phyloP scores from a whole-genome alignment of 2,113 vertebrate species.

The Rhinopomastus cyanomelas region DNA sequence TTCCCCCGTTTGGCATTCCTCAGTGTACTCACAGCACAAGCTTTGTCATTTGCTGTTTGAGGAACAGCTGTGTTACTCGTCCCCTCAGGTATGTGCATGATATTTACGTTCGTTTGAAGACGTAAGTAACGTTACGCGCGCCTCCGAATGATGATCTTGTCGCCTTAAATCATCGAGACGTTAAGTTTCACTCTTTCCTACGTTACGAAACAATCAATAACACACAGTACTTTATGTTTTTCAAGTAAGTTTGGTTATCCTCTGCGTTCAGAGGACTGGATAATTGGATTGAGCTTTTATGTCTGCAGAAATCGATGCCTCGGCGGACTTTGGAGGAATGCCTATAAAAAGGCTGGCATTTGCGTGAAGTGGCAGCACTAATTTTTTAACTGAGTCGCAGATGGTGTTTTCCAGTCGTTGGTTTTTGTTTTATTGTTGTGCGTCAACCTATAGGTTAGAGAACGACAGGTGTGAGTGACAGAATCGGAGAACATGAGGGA shows the following conservation, averaged over 20 bases:
- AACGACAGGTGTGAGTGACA: background rate
- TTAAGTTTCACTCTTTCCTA: background rate
- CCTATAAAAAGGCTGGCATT: constrained; percentile 17
- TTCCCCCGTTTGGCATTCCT: background rate
- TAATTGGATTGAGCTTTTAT: constrained; percentile 36
- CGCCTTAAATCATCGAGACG: background rate
- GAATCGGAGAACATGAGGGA: too few species aligned
- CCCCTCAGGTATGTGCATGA: background rate
- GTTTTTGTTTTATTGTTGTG: background rate
- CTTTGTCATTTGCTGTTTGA: background rate
- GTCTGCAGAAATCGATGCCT: constrained; percentile 9
- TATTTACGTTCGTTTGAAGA: background rate
- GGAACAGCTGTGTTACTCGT: background rate
- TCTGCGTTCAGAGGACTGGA: background rate
- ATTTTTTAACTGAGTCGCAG: constrained; percentile 17
- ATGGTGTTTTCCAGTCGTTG: background rate
- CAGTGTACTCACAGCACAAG: background rate
- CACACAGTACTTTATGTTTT: background rate
- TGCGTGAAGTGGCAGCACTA: background rate
- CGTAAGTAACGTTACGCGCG: background rate
- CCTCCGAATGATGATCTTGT: background rate
- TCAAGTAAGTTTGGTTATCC: background rate
- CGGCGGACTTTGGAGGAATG: constrained; percentile 31
- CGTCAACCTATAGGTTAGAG: background rate
- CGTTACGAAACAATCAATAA: background rate